Percentiles rank a stretch among this genome's conserved stretches.
Evolutionary conservation across 2,113 vertebrate genomes (phyloP).

Genomic region (Terrapene triunguis): DNA sequence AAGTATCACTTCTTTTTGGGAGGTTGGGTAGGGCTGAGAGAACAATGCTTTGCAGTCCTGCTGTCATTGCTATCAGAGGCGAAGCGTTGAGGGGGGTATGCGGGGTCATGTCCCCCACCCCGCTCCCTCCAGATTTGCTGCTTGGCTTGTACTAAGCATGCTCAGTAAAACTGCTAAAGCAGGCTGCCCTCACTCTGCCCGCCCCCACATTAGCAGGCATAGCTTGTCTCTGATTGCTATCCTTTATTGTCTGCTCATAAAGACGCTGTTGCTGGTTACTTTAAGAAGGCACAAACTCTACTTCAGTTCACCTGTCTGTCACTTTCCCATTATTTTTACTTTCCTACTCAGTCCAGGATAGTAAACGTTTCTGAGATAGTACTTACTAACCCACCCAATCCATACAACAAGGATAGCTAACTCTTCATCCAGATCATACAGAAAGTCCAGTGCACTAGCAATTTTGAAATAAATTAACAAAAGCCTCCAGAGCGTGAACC

Average conservation of each 20-base stretch:
- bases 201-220: too few species aligned
- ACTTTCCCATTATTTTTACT: neutral
- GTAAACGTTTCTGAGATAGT: neutral
- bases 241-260: neutral
- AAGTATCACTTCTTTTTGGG: neutral
- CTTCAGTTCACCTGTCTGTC: neutral
- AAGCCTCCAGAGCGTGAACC: neutral
- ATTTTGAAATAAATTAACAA: neutral
- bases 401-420: neutral
- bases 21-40: neutral
- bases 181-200: too few species aligned
- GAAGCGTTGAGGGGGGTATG: too few species aligned
- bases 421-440: neutral
- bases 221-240: neutral
- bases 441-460: neutral
- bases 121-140: too few species aligned
- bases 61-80: neutral
- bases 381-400: neutral
- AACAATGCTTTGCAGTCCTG: neutral
- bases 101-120: too few species aligned
- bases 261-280: neutral
- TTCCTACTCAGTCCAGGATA: neutral
- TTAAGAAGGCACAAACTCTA: neutral
- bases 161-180: too few species aligned
- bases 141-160: too few species aligned